Conservation (phyloP, 2,888 invertebrate genomes). For the Druceiella hillmani region DNA sequence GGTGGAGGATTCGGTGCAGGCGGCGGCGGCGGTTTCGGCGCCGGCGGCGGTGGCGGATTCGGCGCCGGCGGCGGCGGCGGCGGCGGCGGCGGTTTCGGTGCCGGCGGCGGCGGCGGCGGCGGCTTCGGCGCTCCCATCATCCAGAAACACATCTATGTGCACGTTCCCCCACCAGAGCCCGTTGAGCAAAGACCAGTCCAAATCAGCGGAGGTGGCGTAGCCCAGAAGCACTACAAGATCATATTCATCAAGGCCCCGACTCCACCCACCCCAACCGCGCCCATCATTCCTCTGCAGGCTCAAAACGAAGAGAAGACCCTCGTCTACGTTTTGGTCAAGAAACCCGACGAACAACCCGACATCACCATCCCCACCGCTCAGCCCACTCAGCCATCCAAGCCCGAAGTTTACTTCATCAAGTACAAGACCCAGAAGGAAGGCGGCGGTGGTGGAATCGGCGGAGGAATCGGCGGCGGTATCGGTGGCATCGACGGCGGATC, state of each 20-base stretch:
- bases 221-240: constrained; percentile 80
- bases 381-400: constrained; percentile 73
- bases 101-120: constrained; percentile 37
- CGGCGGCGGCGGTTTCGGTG: constrained; percentile 33
- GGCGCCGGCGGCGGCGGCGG: constrained; percentile 20
- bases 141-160: constrained; percentile 78
- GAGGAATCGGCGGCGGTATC: constrained; percentile 28
- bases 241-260: constrained; percentile 83
- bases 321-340: constrained; percentile 78
- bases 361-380: constrained; percentile 68
- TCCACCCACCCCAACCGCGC: constrained; percentile 68
- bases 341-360: constrained; percentile 76
- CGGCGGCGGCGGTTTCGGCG: constrained; percentile 23
- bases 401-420: constrained; percentile 80
- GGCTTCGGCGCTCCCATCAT: constrained; percentile 54
- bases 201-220: constrained; percentile 56
- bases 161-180: constrained; percentile 77
- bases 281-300: constrained; percentile 65
- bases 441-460: constrained; percentile 29
- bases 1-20: constrained; percentile 33
- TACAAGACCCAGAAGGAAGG: constrained; percentile 68
- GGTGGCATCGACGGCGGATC: constrained; percentile 27
- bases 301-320: constrained; percentile 76
- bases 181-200: constrained; percentile 63
- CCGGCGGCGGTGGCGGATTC: constrained; percentile 16